Evolutionary conservation across 2,797 vertebrate species (phyloP), one percentile per base, ranked within the genome.

Genomic region (Rhinophrynus dorsalis): DNA sequence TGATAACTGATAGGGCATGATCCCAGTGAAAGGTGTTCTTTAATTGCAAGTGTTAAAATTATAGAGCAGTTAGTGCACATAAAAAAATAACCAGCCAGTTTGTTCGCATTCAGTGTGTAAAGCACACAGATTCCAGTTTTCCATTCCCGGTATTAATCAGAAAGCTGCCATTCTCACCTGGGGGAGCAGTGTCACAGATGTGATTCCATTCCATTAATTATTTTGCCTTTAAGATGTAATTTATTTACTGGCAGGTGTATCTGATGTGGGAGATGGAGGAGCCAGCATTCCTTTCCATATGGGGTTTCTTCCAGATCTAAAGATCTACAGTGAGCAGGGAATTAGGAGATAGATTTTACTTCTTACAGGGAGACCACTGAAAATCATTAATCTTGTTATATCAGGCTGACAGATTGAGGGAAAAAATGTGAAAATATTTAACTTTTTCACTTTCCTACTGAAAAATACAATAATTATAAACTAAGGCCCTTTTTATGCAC

Each of bases 151-250:
- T 51, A 42, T 59, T 50, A 68, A 60, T 38, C 37, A 51, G 9
- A 58, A 58, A 50, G n/a, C 45, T 60, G 17, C 47, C 35, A 38
- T 58, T 67, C 18, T 47, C 66, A 60, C 55, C 56, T 51, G 48
- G 57, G n/a, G 56, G 26, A 68, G 24, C 40, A 50, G 66, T 51
- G 56, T 30, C 66, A 30, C 66, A 68, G 66, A 50, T 68, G 66
- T 3, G 33, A 11, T 33, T 40, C 3, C 13, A 27, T 50, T 44
- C 54, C 26, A 59, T 40, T 68, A 59, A 68, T 59, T 51, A 51
- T 68, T 68, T 59, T 50, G 23, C 66, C 13, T 24, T 44, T 37
- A 58, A 68, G 9, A 59, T 59, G 44, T 58, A 59, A 68, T 68
- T 68, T 60, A 38, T 42, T 29, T 60, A 20, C 13, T 60, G 66